Evolutionary conservation across 2,888 invertebrate species (phyloP).

Genomic region (Leistus spinibarbis): DNA sequence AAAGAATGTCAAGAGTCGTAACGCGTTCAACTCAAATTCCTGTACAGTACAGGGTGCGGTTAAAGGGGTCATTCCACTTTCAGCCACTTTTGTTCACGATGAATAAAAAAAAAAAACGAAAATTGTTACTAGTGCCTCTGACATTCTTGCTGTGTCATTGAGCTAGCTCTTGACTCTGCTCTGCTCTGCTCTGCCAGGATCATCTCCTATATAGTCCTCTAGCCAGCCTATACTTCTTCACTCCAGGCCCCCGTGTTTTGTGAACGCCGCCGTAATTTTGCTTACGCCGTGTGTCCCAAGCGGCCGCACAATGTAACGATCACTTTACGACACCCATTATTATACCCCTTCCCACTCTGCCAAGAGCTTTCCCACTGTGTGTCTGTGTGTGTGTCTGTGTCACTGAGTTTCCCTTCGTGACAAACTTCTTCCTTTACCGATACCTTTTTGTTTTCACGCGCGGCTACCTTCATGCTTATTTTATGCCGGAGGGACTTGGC

Average conservation of each 20-base stretch:
- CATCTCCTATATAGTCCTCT: background rate
- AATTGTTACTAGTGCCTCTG: constrained; percentile 3
- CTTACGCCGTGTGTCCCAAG: constrained; percentile 25
- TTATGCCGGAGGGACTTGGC: constrained; percentile 21
- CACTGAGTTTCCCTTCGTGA: constrained; percentile 9
- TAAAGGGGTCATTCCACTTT: constrained; percentile 19
- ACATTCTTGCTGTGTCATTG: constrained; percentile 32
- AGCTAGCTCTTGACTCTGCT: constrained; percentile 13
- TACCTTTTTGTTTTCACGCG: constrained; percentile 38
- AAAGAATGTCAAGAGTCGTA: background rate
- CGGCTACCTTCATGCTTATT: constrained; percentile 38
- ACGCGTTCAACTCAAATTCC: background rate
- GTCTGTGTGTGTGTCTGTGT: background rate
- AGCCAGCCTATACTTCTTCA: background rate
- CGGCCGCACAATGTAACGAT: constrained; percentile 33
- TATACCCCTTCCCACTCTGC: constrained; percentile 4
- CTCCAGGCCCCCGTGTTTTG: background rate
- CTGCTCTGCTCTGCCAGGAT: background rate
- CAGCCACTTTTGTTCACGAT: background rate
- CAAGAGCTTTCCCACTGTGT: background rate
- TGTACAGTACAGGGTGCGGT: constrained; percentile 14
- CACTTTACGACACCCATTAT: constrained; percentile 35
- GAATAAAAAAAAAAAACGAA: constrained; percentile 15
- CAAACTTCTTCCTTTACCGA: constrained; percentile 26
- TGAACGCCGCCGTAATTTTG: constrained; percentile 23